Percentiles rank a stretch among this genome's conserved stretches.
phyloP scores from a whole-genome alignment of 1,140 invertebrate genomes.

The Drosophila neocordata region DNA sequence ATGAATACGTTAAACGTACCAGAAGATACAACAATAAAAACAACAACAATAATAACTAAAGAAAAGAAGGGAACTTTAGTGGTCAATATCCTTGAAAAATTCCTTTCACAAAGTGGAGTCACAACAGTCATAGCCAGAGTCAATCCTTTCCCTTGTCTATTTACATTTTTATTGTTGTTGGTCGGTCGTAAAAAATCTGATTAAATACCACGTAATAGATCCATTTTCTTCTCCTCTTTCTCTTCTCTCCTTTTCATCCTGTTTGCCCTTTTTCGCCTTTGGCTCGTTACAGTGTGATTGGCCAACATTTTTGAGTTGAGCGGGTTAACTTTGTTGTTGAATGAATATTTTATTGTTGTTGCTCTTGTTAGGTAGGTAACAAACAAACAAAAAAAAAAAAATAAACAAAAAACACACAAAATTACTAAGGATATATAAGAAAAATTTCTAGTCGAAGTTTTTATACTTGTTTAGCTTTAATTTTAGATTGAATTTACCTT shows the following conservation, averaged over 20 bases:
- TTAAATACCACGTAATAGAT: constrained; percentile 81
- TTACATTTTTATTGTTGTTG: constrained; percentile 75
- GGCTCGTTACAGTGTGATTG: constrained; percentile 48
- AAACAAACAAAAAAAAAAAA: constrained; percentile 48
- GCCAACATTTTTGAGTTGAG: constrained; percentile 26
- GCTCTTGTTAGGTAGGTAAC: constrained; percentile 46
- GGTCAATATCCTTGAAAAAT: constrained; percentile 18
- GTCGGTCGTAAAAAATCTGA: constrained; percentile 77
- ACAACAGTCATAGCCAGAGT: neutral
- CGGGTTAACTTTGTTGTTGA: constrained; percentile 77
- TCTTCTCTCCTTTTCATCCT: neutral
- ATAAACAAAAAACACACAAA: constrained; percentile 13
- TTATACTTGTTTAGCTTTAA: too few relatives aligned
- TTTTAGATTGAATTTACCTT: too few relatives aligned
- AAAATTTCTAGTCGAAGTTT: neutral
- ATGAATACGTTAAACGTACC: constrained; percentile 58
- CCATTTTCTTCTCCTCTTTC: constrained; percentile 16
- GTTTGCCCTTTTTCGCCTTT: neutral
- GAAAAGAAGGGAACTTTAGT: constrained; percentile 23
- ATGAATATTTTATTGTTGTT: constrained; percentile 80
- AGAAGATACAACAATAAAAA: constrained; percentile 44
- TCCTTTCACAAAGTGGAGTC: neutral
- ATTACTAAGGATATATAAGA: constrained; percentile 45
- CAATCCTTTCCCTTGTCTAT: constrained; percentile 75
- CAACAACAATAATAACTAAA: constrained; percentile 13